Evolutionary conservation across 2,888 invertebrate genomes (phyloP).

Genomic region (Caenorhabditis wallacei): DNA sequence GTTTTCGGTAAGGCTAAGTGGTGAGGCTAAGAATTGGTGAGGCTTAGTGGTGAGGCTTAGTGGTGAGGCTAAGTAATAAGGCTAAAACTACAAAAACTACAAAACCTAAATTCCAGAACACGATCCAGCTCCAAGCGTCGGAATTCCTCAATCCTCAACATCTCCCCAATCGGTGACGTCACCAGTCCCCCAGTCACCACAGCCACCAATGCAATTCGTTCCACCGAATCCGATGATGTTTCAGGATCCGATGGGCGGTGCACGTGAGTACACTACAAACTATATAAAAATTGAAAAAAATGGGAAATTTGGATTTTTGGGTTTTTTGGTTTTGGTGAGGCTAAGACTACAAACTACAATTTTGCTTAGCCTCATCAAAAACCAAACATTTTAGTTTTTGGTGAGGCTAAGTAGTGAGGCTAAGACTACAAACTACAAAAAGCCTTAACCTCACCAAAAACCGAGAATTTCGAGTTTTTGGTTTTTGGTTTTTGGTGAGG

Average conservation of each 20-base stretch:
- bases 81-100: constrained; percentile 3
- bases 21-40: no score
- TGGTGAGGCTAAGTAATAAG: no score
- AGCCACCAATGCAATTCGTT: constrained; percentile 58
- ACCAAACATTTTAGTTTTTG: no score
- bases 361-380: not conserved
- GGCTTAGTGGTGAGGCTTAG: no score
- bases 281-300: not conserved
- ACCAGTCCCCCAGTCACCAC: constrained; percentile 44
- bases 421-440: constrained; percentile 13
- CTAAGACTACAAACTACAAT: no score
- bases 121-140: constrained; percentile 60
- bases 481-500: no score
- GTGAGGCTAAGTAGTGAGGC: not conserved
- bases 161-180: constrained; percentile 43
- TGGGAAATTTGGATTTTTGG: not conserved
- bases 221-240: constrained; percentile 65
- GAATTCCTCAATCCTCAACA: constrained; percentile 30
- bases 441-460: not conserved
- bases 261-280: constrained; percentile 23
- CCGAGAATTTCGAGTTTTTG: no score
- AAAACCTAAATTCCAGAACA: constrained; percentile 57
- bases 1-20: no score
- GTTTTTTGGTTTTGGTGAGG: constrained; percentile 1
- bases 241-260: constrained; percentile 57